A percentile compares a stretch with the other conserved stretches of the same genome.
Conservation (phyloP, 2,888 invertebrate genomes). For the Caenorhabditis doughertyi region DNA sequence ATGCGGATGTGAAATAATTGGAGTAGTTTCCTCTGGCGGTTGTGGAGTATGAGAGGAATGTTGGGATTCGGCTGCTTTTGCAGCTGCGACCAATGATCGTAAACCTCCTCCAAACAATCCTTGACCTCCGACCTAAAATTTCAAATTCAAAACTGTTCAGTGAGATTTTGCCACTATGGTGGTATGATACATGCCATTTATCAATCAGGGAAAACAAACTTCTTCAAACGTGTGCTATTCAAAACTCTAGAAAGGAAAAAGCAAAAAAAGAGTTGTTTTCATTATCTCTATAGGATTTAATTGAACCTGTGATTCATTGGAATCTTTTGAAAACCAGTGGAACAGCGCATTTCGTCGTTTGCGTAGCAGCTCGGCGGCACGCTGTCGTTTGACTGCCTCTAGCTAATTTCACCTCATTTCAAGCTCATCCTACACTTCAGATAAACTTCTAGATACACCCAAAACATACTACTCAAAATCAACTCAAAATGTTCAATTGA, state of each 20-base stretch:
- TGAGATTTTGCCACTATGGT: slow-evolving; percentile 1
- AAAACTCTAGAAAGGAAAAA: slow-evolving; percentile 6
- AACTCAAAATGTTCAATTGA: slow-evolving; percentile 28
- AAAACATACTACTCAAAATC: background rate
- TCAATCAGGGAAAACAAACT: slow-evolving; percentile 37
- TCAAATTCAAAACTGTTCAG: slow-evolving; percentile 21
- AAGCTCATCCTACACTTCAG: slow-evolving; percentile 45
- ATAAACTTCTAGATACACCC: slow-evolving; percentile 4
- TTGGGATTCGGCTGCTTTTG: slow-evolving; percentile 75
- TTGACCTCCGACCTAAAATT: slow-evolving; percentile 74
- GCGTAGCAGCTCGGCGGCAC: slow-evolving; percentile 78
- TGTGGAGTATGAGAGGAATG: slow-evolving; percentile 56
- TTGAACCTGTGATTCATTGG: slow-evolving; percentile 69
- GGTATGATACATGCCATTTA: slow-evolving; percentile 35
- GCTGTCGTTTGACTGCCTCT: slow-evolving; percentile 77
- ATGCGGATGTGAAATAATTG: slow-evolving; percentile 54
- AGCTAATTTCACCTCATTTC: slow-evolving; percentile 73
- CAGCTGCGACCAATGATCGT: slow-evolving; percentile 80
- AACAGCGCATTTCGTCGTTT: slow-evolving; percentile 75
- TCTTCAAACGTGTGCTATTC: slow-evolving; percentile 19
- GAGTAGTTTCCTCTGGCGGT: slow-evolving; percentile 62
- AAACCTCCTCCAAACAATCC: slow-evolving; percentile 81
- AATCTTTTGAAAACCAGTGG: slow-evolving; percentile 69
- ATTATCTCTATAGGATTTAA: slow-evolving; percentile 1
- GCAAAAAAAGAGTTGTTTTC: slow-evolving; percentile 13